Conservation (phyloP, 2,888 invertebrate species). For the Eupeodes luniger region DNA sequence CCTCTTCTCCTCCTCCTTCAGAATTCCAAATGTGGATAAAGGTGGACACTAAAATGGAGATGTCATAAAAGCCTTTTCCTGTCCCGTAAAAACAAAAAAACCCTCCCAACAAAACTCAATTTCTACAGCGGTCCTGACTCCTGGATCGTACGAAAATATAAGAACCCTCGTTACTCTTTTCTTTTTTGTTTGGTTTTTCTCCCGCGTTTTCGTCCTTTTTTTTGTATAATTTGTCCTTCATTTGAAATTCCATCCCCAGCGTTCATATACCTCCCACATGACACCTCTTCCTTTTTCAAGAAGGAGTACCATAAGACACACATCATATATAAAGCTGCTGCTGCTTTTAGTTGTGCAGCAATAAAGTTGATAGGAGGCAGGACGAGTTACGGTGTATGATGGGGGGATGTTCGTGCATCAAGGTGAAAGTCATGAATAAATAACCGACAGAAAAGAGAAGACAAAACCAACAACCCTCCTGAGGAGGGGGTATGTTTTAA, state of each 20-base stretch:
- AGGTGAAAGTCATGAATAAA: conserved; percentile 75
- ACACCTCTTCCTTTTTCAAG: not conserved
- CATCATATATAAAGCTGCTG: too few relatives aligned
- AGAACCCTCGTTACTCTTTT: conserved; percentile 14
- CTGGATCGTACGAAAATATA: conserved; percentile 35
- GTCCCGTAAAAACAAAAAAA: conserved; percentile 3
- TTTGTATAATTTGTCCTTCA: conserved; percentile 60
- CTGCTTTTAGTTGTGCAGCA: conserved; percentile 52
- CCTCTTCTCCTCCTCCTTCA: not conserved
- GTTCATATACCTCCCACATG: conserved; percentile 6
- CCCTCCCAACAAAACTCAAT: too few relatives aligned
- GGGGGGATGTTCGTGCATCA: conserved; percentile 58
- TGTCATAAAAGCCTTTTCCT: conserved; percentile 62
- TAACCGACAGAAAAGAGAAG: conserved; percentile 36
- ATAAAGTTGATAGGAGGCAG: conserved; percentile 40
- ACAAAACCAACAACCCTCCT: not conserved
- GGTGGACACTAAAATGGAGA: conserved; percentile 53
- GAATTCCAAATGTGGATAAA: conserved; percentile 17
- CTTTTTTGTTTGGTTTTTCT: conserved; percentile 37
- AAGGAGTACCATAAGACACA: too few relatives aligned
- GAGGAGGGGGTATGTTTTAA: conserved; percentile 14
- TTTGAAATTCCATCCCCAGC: conserved; percentile 68
- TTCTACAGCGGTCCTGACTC: not conserved
- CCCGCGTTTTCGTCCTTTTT: conserved; percentile 7
- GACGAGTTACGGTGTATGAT: not conserved